These are phyloP conservation scores for Zingel zingel DNA, from an alignment of 2,113 vertebrate species.

Conservation along the genomic window DNA sequence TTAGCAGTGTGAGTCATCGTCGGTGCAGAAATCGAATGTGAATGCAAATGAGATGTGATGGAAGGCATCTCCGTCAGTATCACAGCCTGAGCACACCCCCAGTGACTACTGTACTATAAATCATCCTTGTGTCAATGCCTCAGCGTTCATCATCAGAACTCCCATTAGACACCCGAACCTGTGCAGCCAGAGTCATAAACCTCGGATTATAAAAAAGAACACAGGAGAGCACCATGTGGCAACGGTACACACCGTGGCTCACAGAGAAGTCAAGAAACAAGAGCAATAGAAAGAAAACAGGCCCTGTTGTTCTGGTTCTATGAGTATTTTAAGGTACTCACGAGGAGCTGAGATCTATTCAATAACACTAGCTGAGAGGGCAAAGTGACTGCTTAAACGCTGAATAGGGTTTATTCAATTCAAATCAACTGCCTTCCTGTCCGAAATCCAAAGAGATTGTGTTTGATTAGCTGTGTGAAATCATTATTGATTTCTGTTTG, in stretches of 20 bases:
- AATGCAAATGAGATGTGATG: slow-evolving; percentile 71
- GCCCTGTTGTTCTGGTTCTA: slow-evolving; percentile 1
- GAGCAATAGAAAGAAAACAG: neutral
- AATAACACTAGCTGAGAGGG: slow-evolving; percentile 22
- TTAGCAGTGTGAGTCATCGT: slow-evolving; percentile 70
- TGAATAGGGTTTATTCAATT: slow-evolving; percentile 48
- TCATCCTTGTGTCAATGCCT: slow-evolving; percentile 55
- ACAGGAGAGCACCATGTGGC: neutral
- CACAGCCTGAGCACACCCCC: slow-evolving; percentile 41
- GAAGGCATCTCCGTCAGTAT: slow-evolving; percentile 61
- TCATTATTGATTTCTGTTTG: slow-evolving; percentile 64
- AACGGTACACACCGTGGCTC: neutral
- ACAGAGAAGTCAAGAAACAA: neutral
- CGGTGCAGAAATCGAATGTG: slow-evolving; percentile 44
- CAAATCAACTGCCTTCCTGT: slow-evolving; percentile 49
- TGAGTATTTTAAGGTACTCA: slow-evolving; percentile 3
- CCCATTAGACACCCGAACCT: slow-evolving; percentile 30
- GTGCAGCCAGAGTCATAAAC: slow-evolving; percentile 38
- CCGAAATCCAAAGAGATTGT: slow-evolving; percentile 54
- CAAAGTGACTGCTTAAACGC: slow-evolving; percentile 34
- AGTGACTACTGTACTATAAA: slow-evolving; percentile 54
- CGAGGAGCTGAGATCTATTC: neutral
- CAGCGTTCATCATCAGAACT: slow-evolving; percentile 33
- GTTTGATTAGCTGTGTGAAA: slow-evolving; percentile 67
- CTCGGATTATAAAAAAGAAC: slow-evolving; percentile 13